Base-by-base conservation (phyloP, 2,888 invertebrate species). In the Notodonta dromedarius region DNA sequence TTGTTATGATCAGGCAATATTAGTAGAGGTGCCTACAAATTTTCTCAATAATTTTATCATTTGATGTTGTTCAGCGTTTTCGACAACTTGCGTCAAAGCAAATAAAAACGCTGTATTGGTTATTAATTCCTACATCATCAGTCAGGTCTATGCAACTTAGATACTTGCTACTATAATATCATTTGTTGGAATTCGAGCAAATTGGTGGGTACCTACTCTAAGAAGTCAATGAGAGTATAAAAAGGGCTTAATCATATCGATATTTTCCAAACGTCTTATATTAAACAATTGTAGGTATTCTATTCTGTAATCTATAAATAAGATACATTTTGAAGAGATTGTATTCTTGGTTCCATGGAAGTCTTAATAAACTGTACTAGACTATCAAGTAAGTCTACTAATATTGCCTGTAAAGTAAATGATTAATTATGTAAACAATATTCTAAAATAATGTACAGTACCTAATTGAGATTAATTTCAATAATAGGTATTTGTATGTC, bases 401-500 rank as follows among this genome's bases (percentile, higher is more conserved):
- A 77, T 73, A 77, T 80, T 78, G 63, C 73, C 79, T 75, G 76
- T 78, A 71, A 13, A 46, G 13, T 4, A 46, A n/a, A 46, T 46
- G 9, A 42, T 46, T 46, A 2, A 44, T 12, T 46, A 42, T 4
- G n/a, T 5, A 46, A 79, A 78, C 74, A 72, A 81, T 82, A 82
- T 84, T 84, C 78, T 79, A 83, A 85, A 16, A 24, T 12, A 86
- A n/a, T 78, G 68, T 78, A 74, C 71, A 67, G 64, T 72, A n/a
- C n/a, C n/a, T n/a, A 74, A 70, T 66, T 66, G 63, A 71, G 62
- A 77, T 80, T 82, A 84, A 78, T 83, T 82, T 80, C 76, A 77
- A 78, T 78, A 81, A 78, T 84, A 77, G 79, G 72, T 77, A 57
- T 51, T 73, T 83, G 78, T 83, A 81, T 80, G 80, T 79, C 74